Base-by-base conservation (phyloP, 2,888 invertebrate species). In the Ptychoptera contaminata region DNA sequence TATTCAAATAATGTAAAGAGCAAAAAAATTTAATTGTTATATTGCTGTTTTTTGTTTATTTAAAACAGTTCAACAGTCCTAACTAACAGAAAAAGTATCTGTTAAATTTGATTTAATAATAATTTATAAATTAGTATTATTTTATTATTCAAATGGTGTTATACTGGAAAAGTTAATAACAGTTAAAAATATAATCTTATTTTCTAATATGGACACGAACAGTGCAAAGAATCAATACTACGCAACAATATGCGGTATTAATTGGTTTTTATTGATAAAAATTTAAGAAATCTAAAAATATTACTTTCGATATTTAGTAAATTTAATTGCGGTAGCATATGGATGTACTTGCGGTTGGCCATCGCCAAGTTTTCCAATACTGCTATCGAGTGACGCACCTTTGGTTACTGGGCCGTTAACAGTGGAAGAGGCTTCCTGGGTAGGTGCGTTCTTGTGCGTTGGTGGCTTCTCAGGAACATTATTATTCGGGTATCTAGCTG, bases 161-260 rank as follows among this genome's bases (percentile, higher is more conserved):
- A 23, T 5, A 23, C 7, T 23, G 23, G 3, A 23, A 23, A 23
- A n/a, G 4, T 34, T 34, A 34, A 34, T 11, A 11, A 35, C n/a
- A 8, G 35, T 35, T 35, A 12, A 34, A 34, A 34, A 12, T 36
- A 11, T 7, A 36, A 16, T 40, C 31, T 11, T 2, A 10, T 10
- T 3, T 11, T 1, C 9, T 15, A 45, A 46, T 37, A 51, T 52
- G 49, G 16, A 44, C 8, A 53, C 51, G 31, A 50, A 51, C 43
- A 48, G 47, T 12, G 51, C 53, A 1, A 61, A 54, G 44, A 51
- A 55, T 47, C 62, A 63, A 45, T 62, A 59, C 46, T 49, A 58
- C 46, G 59, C 62, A 11, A 57, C 58, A 15, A 49, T 60, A 29
- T 58, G 57, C 48, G 62, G 62, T 63, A 48, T 49, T 61, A 57